A percentile compares a stretch with the other conserved stretches of the same genome.
These are phyloP conservation scores for Sebastes oblongus DNA, from an alignment of 2,797 vertebrate genomes.

Conservation along the genomic window DNA sequence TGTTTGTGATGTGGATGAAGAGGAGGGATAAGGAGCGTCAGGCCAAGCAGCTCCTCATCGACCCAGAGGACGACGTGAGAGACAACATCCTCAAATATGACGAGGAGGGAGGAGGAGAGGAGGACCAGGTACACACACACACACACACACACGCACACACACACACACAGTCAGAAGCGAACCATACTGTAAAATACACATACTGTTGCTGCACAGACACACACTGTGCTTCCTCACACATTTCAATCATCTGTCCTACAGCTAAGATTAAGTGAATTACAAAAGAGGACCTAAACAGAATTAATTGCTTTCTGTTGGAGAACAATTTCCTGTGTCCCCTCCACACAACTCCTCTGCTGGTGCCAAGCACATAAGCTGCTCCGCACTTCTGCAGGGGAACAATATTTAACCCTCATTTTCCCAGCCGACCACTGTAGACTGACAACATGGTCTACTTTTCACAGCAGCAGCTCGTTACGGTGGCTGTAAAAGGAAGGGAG, in stretches of 20 bases:
- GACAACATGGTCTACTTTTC: background rate
- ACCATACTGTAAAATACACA: slow-evolving; percentile 5
- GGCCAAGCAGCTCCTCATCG: slow-evolving; percentile 94
- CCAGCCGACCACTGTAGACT: background rate
- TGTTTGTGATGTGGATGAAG: slow-evolving; percentile 93
- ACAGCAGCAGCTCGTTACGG: background rate
- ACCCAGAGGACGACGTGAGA: slow-evolving; percentile 92
- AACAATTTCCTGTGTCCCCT: slow-evolving; percentile 58
- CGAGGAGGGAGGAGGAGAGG: slow-evolving; percentile 93
- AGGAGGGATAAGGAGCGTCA: slow-evolving; percentile 91
- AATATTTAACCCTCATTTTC: slow-evolving; percentile 26
- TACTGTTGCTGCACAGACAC: slow-evolving; percentile 12
- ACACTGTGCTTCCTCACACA: slow-evolving; percentile 1
- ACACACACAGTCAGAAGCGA: background rate
- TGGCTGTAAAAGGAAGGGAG: background rate
- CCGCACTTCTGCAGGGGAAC: background rate
- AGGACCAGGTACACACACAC: slow-evolving; percentile 87
- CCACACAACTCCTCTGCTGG: slow-evolving; percentile 28
- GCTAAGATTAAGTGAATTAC: slow-evolving; percentile 58
- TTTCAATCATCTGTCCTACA: slow-evolving; percentile 62
- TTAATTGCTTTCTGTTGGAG: slow-evolving; percentile 68
- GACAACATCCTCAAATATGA: slow-evolving; percentile 97
- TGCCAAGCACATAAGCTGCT: slow-evolving; percentile 49
- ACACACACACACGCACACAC: background rate
- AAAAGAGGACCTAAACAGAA: slow-evolving; percentile 60